phyloP scores from a whole-genome alignment of 2,113 vertebrate genomes.

The Psilopogon haemacephalus region DNA sequence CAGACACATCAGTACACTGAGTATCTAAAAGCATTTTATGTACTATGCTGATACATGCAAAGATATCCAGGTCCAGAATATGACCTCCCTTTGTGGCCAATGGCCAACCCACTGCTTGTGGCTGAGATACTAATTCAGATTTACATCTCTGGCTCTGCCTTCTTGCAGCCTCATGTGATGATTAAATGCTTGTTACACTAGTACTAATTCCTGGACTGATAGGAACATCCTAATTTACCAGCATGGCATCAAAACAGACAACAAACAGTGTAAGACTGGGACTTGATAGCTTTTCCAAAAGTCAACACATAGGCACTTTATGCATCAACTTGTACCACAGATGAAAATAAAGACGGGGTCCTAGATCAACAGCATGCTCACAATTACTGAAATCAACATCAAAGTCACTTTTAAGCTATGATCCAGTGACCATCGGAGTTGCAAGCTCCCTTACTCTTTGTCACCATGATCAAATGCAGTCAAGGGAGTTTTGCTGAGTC shows the following conservation, averaged over 20 bases:
- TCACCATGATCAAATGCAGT: neutral
- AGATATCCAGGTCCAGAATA: neutral
- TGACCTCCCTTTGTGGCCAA: neutral
- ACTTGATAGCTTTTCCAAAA: neutral
- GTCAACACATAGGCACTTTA: neutral
- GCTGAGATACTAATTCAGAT: neutral
- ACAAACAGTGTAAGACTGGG: neutral
- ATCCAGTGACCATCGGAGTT: neutral
- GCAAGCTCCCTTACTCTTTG: neutral
- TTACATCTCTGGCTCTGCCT: neutral
- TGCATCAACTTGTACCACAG: neutral
- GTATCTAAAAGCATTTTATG: neutral
- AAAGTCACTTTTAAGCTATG: neutral
- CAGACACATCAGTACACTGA: fast-evolving
- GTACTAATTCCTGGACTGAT: neutral
- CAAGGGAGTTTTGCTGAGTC: neutral
- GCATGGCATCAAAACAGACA: neutral
- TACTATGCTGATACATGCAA: neutral
- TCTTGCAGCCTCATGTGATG: neutral
- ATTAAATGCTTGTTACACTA: neutral
- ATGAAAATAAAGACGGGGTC: neutral
- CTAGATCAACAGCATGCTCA: neutral
- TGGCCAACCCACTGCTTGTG: neutral
- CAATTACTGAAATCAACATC: neutral
- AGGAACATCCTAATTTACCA: neutral